A percentile compares a stretch with the other conserved stretches of the same genome.
phyloP scores from a whole-genome alignment of 2,113 vertebrate genomes.

The Myotis brandtii region DNA sequence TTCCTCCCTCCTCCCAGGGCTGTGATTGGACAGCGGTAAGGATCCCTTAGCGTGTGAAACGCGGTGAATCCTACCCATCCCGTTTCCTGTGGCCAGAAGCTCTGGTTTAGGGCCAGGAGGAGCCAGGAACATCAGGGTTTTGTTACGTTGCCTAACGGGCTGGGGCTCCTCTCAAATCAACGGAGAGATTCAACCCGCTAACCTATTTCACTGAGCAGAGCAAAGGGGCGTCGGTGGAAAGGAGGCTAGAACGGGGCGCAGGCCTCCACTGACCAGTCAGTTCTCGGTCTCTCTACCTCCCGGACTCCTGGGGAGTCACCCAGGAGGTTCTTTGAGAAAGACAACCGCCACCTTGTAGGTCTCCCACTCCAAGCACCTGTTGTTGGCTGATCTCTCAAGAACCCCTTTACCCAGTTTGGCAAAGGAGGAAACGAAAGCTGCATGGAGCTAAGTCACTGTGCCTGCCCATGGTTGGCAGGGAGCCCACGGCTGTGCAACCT shows the following conservation, averaged over 20 bases:
- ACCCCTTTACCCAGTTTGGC: not conserved
- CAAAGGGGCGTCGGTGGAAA: not conserved
- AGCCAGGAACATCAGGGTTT: not conserved
- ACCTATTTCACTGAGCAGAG: not conserved
- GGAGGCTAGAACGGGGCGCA: not conserved
- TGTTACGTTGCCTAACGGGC: not conserved
- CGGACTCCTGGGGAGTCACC: not conserved
- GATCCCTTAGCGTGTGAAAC: not conserved
- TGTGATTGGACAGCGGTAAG: not conserved
- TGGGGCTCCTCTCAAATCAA: not conserved
- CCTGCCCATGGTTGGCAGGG: not conserved
- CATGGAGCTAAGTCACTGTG: not conserved
- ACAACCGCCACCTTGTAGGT: not conserved
- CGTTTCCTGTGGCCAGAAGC: not conserved
- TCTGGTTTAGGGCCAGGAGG: not conserved
- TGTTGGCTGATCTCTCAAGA: not conserved
- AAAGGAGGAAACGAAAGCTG: not conserved
- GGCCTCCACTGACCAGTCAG: not conserved
- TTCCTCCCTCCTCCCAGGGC: not conserved
- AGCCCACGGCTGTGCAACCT: no score
- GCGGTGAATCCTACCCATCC: not conserved
- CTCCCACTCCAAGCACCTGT: not conserved
- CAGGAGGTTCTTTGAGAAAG: not conserved
- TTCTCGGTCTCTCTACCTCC: not conserved
- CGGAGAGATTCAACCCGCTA: not conserved